A percentile compares a stretch with the other conserved stretches of the same genome.
Conservation (phyloP, 2,888 invertebrate species). For the Chrysina gloriosa region DNA sequence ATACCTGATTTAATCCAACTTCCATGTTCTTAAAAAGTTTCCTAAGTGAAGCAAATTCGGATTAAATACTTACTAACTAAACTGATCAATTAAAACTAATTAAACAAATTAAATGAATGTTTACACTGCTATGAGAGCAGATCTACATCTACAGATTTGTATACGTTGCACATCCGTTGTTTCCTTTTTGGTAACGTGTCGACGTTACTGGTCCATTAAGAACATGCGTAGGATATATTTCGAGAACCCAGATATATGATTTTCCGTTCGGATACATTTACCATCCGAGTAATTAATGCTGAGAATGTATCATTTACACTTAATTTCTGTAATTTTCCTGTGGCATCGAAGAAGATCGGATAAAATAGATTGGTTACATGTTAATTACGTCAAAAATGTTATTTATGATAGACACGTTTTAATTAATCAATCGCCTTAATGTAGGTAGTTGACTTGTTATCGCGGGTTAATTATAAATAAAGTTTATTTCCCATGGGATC, state of each 20-base stretch:
- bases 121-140: background rate
- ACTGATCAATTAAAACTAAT: slow-evolving; percentile 1
- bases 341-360: background rate
- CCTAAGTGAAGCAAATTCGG: no score
- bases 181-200: background rate
- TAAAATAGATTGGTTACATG: background rate
- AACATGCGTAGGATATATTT: slow-evolving; percentile 20
- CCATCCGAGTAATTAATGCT: slow-evolving; percentile 10
- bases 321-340: background rate
- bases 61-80: no score
- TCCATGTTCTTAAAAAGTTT: no score
- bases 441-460: background rate
- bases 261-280: background rate
- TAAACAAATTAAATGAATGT: background rate
- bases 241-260: background rate
- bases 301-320: slow-evolving; percentile 10
- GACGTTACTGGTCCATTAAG: no score
- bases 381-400: background rate
- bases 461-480: no score
- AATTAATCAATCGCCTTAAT: background rate
- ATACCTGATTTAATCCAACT: no score
- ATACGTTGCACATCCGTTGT: background rate
- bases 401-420: background rate
- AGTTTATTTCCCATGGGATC: no score
- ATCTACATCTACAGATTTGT: background rate